Conservation (phyloP, 2,797 vertebrate species). For the Bovichtus diacanthus region DNA sequence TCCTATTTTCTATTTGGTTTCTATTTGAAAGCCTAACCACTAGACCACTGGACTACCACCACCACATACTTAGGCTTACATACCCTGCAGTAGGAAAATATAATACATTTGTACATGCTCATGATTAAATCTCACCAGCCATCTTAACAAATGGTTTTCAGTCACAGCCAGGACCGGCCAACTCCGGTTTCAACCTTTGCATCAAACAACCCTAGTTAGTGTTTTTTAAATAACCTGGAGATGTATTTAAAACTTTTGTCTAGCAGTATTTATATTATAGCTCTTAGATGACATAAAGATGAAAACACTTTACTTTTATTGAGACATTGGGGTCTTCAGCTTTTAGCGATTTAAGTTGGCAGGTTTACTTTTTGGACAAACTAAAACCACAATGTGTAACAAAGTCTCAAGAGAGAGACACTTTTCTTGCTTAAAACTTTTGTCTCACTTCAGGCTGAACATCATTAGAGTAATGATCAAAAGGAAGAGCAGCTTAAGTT, state of each 20-base stretch:
- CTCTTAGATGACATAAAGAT: background rate
- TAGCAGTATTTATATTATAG: background rate
- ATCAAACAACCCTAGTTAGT: slow-evolving; percentile 1
- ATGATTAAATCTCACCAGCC: slow-evolving; percentile 7
- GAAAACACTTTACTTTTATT: background rate
- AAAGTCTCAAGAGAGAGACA: background rate
- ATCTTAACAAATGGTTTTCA: background rate
- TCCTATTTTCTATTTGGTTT: no score
- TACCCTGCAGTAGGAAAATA: slow-evolving; percentile 6
- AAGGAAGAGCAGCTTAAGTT: background rate
- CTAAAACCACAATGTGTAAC: slow-evolving; percentile 1
- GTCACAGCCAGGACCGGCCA: background rate
- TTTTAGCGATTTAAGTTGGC: background rate
- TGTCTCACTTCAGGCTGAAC: slow-evolving; percentile 1
- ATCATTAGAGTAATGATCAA: slow-evolving; percentile 4
- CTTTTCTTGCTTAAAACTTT: background rate
- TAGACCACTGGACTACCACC: no score
- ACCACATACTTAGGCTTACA: no score
- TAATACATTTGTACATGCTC: background rate
- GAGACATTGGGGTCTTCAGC: background rate
- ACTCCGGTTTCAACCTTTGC: background rate
- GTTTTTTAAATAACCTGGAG: background rate
- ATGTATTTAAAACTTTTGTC: background rate
- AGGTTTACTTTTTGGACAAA: background rate
- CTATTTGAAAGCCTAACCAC: no score